Percentiles rank a stretch among this genome's conserved stretches.
These are phyloP conservation scores for Cynoglossus semilaevis DNA, from an alignment of 2,113 vertebrate species.

Conservation along the genomic window DNA sequence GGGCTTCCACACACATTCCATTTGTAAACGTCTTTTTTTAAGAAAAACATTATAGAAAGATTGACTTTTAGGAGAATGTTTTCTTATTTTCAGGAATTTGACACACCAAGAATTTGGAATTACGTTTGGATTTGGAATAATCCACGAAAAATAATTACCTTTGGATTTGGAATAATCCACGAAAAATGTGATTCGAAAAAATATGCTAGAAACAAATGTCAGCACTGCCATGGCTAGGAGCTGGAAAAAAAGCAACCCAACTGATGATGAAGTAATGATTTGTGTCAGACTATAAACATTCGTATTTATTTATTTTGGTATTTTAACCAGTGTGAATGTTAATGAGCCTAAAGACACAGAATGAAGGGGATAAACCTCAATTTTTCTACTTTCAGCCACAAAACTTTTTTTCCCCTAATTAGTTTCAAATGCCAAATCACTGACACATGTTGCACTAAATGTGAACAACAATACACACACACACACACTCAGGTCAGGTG, in stretches of 20 bases:
- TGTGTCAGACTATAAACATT: background rate
- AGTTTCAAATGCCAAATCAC: constrained; percentile 19
- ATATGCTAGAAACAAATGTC: too few species aligned
- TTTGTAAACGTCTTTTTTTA: too few species aligned
- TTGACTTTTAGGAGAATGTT: too few species aligned
- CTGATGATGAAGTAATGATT: background rate
- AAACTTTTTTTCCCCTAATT: constrained; percentile 7
- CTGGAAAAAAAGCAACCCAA: background rate
- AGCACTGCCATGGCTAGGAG: too few species aligned
- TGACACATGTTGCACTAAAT: constrained; percentile 41
- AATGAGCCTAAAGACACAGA: background rate
- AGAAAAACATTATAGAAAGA: too few species aligned
- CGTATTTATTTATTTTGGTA: background rate
- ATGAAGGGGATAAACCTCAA: background rate
- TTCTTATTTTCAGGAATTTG: too few species aligned
- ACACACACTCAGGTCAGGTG: constrained; percentile 24
- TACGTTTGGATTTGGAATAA: too few species aligned
- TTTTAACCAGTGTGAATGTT: background rate
- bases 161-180: too few species aligned
- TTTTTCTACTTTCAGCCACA: background rate
- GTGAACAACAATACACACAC: constrained; percentile 7
- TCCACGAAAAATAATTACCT: too few species aligned
- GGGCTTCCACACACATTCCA: too few species aligned
- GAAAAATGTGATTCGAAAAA: too few species aligned
- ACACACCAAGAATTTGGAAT: too few species aligned